Base-by-base conservation (phyloP, 2,113 vertebrate species). In the Pachycephala philippinensis region DNA sequence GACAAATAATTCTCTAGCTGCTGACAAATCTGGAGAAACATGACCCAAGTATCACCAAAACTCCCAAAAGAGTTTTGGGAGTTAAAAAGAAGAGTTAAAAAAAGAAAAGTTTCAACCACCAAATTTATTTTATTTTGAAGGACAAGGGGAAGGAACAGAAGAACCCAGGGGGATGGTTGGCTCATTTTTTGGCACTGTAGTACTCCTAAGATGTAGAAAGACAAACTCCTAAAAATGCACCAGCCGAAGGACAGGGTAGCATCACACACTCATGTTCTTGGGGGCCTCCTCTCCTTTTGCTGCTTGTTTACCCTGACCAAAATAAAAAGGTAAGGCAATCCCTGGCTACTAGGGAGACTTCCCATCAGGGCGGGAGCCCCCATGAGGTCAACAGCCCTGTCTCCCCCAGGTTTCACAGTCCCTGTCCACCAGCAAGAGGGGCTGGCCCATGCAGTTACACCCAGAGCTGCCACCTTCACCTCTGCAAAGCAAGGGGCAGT, bases 241-340 rank as follows among this genome's bases (percentile, higher is more conserved):
- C 5, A 22, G 17, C 33, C 54, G 59, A 87, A 81, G 39, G 21
- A 56, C 33, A 24, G 9, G 28, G 30, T 28, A 63, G 19, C 10
- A 82, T 82, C 54, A 60, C 19, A 71, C 0, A 1, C 24, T 39
- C 1, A 0, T 1, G 0, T n/a, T 64, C 8, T 7, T 14, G 26
- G 13, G 56, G 26, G 6, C 27, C 11, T 52, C 60, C 47, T 68
- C 33, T 84, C 16, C 45, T 60, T 89, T 75, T 40, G 10, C 13
- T 59, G 37, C 33, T 76, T 33, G 11, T 44, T 75, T 56, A 60
- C 50, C 9, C n/a, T 49, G 13, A 50, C 26, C 16, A 54, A 76
- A 89, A 71, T 16, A 39, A 84, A 83, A 53, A 6, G 4, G 9
- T n/a, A 47, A 60, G 5, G 21, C 44, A 68, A 65, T 4, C 8